phyloP scores from a whole-genome alignment of 2,888 invertebrate species.

The Andrena hattorfiana region DNA sequence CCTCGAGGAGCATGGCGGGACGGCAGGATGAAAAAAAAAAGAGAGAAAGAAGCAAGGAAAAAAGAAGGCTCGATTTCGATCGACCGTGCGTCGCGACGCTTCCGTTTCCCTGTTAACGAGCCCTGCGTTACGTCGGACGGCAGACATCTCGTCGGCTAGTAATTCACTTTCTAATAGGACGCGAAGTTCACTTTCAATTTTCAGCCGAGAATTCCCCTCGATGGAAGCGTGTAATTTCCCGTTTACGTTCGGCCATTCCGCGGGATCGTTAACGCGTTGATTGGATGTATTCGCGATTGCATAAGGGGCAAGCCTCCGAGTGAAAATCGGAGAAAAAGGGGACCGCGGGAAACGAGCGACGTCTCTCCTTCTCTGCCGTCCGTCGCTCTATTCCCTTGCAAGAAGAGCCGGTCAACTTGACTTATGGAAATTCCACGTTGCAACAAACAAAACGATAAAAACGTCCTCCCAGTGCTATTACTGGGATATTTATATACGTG shows the following conservation, averaged over 20 bases:
- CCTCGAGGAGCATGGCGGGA: neutral
- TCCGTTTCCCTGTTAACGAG: neutral
- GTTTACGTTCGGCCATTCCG: constrained; percentile 5
- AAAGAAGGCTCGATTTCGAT: neutral
- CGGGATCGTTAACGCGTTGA: neutral
- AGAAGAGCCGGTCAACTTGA: too few species aligned
- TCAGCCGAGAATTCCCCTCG: constrained; percentile 27
- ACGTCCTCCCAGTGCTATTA: neutral
- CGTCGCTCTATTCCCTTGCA: too few species aligned
- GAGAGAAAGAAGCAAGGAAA: neutral
- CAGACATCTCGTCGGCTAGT: constrained; percentile 21
- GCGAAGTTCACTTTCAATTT: constrained; percentile 59
- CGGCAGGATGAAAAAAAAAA: neutral
- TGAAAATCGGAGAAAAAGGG: neutral
- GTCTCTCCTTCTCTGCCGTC: neutral
- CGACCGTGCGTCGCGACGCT: neutral
- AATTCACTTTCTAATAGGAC: constrained; percentile 53
- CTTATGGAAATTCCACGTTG: too few species aligned
- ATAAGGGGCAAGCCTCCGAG: neutral
- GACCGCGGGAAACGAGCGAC: neutral
- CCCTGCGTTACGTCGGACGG: constrained; percentile 12
- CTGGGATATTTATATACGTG: neutral
- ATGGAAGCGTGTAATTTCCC: constrained; percentile 6
- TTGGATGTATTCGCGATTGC: neutral
- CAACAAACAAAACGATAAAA: too few species aligned